Base-by-base conservation (phyloP, 1,140 invertebrate species). In the Drosophila subobscura region DNA sequence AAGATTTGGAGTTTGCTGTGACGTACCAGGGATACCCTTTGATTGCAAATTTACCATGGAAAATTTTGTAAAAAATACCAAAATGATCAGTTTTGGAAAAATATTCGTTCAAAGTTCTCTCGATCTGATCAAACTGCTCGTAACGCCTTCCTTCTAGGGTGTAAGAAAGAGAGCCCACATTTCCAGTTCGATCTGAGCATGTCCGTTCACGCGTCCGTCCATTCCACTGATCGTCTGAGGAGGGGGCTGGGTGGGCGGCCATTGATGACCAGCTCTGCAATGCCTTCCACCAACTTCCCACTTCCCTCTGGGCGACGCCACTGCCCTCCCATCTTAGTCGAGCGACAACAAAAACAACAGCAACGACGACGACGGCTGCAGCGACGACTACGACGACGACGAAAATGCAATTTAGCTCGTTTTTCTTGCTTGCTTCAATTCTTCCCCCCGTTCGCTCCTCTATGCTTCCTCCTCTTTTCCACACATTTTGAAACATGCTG, bases 351-450 rank as follows among this genome's bases (percentile, higher is more conserved):
- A 37, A 72, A 80, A 78, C 67, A 57, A 42, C 68, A 70, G 12
- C 75, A 80, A 84, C 79, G 66, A 37, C 33, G 33, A 84, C 79
- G 66, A 37, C 33, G 33, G 25, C 25, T 27, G 5, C 25, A 27
- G 1, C 33, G 10, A 37, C 29, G 29, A 29, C 29, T 29, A 29
- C 77, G 60, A 59, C 60, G 61, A 76, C 79, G 79, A 84, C 79
- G 79, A 81, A 86, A 86, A 86, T 86, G 81, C 80, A 86, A 85
- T 85, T 85, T 85, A 85, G 80, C 80, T 85, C 77, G 80, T 85
- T 85, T 85, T 85, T 85, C 80, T 85, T 85, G 79, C 79, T 85
- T 77, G 73, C 73, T 64, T 75, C 70, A 64, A 83, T 76, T 65
- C 73, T 60, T 60, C 47, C 23, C 6, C 50, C 29, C 54, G 37